These are phyloP conservation scores for Neria commutata DNA, from an alignment of 2,888 invertebrate species.

Conservation along the genomic window DNA sequence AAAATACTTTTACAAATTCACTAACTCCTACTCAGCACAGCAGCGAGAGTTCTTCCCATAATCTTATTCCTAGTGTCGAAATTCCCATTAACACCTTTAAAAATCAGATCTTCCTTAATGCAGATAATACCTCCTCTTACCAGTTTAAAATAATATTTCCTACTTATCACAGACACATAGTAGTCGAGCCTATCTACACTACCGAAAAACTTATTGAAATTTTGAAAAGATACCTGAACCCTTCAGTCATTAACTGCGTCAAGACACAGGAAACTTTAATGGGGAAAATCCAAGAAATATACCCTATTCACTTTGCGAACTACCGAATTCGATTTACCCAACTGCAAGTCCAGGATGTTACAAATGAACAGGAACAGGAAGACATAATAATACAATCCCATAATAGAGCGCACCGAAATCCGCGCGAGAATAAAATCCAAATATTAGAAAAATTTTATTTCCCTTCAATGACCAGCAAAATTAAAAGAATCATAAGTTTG, in stretches of 20 bases:
- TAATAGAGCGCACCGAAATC: constrained; percentile 24
- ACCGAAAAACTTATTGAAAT: constrained; percentile 3
- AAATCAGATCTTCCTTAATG: neutral
- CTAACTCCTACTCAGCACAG: neutral
- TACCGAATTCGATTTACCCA: constrained; percentile 8
- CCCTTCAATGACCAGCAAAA: constrained; percentile 23
- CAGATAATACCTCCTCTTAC: neutral
- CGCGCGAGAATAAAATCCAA: constrained; percentile 24
- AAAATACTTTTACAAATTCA: neutral
- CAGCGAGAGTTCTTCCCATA: neutral
- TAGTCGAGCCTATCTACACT: neutral
- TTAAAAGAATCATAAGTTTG: constrained; percentile 19
- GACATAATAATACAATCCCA: constrained; percentile 6
- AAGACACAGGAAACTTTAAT: constrained; percentile 17
- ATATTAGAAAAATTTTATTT: constrained; percentile 26
- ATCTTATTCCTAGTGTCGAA: too few species aligned
- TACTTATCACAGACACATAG: neutral
- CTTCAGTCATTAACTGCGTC: constrained; percentile 21
- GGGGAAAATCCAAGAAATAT: constrained; percentile 23
- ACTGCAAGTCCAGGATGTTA: constrained; percentile 11
- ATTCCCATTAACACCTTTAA: neutral
- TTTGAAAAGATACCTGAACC: constrained; percentile 18
- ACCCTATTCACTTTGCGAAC: constrained; percentile 14
- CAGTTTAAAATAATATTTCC: neutral
- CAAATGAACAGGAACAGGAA: neutral